These are phyloP conservation scores for Corythaeola cristata DNA, from an alignment of 2,113 vertebrate species.

Conservation along the genomic window DNA sequence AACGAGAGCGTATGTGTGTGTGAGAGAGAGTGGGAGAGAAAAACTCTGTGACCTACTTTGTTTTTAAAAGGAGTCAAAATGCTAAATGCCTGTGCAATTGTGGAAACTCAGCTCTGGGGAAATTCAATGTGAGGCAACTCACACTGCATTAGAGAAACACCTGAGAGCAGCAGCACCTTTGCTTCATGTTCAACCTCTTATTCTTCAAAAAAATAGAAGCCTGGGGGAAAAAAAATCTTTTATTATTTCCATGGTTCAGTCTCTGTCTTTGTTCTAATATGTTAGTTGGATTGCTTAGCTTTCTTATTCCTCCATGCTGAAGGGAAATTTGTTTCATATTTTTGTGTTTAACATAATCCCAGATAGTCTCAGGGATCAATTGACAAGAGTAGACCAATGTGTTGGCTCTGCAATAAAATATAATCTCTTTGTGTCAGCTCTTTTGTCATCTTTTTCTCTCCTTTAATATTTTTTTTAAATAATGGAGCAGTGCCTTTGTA, in stretches of 20 bases:
- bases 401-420: not conserved
- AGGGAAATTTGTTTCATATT: not conserved
- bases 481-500: not conserved
- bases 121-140: fast-evolving
- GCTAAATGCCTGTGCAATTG: not conserved
- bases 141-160: not conserved
- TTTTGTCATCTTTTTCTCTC: not conserved
- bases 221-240: not conserved
- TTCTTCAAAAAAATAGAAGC: not conserved
- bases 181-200: not conserved
- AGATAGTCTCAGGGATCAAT: not conserved
- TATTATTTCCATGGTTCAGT: not conserved
- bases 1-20: not conserved
- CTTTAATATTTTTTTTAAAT: not conserved
- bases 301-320: not conserved
- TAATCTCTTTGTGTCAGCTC: not conserved
- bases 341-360: not conserved
- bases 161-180: not conserved
- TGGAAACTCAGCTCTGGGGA: not conserved
- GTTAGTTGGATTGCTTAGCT: not conserved
- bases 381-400: not conserved
- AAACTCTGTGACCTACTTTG: not conserved
- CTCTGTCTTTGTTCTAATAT: not conserved
- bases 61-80: not conserved
- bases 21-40: not conserved